A percentile compares a stretch with the other conserved stretches of the same genome.
phyloP scores from a whole-genome alignment of 92 coral and sea anemone genomes.

The Epizoanthus scotinus region DNA sequence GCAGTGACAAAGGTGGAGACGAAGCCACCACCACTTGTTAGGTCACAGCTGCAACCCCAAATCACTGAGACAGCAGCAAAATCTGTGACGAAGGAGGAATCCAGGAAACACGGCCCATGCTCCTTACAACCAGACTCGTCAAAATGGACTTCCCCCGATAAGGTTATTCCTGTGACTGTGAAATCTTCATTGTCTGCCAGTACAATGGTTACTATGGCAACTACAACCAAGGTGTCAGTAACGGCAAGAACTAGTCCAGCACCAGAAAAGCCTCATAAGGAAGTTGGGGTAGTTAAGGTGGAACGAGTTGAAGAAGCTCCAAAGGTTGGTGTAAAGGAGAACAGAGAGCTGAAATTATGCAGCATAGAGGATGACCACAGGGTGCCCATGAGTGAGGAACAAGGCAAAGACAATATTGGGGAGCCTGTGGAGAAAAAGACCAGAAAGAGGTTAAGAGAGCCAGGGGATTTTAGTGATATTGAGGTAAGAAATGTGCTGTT shows the following conservation, averaged over 20 bases:
- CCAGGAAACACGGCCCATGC: slow-evolving; percentile 13
- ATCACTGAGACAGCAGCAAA: slow-evolving; percentile 26
- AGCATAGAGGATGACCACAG: slow-evolving; percentile 45
- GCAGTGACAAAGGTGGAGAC: slow-evolving; percentile 37
- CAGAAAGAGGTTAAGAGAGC: slow-evolving; percentile 68
- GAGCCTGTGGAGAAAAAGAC: slow-evolving; percentile 51
- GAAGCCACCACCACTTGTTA: slow-evolving; percentile 43
- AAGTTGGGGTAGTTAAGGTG: slow-evolving; percentile 17
- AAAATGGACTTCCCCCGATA: slow-evolving; percentile 43
- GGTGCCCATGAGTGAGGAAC: slow-evolving; percentile 53
- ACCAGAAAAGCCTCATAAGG: slow-evolving; percentile 6
- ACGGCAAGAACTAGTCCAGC: slow-evolving; percentile 35
- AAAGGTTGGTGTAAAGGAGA: slow-evolving; percentile 43
- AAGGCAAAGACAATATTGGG: slow-evolving; percentile 55
- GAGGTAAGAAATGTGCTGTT: slow-evolving; percentile 27
- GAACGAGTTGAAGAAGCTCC: neutral
- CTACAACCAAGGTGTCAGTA: slow-evolving; percentile 17
- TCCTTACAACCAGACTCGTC: slow-evolving; percentile 1
- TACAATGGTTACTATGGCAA: slow-evolving; percentile 32
- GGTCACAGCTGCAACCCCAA: slow-evolving; percentile 38
- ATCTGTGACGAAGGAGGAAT: slow-evolving; percentile 9
- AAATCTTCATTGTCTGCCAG: neutral
- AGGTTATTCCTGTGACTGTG: neutral
- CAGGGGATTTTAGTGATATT: slow-evolving; percentile 66
- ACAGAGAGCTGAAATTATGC: slow-evolving; percentile 37